Percentiles rank a stretch among this genome's conserved stretches.
phyloP scores from a whole-genome alignment of 2,888 invertebrate genomes.

The Serrognathus titanus region DNA sequence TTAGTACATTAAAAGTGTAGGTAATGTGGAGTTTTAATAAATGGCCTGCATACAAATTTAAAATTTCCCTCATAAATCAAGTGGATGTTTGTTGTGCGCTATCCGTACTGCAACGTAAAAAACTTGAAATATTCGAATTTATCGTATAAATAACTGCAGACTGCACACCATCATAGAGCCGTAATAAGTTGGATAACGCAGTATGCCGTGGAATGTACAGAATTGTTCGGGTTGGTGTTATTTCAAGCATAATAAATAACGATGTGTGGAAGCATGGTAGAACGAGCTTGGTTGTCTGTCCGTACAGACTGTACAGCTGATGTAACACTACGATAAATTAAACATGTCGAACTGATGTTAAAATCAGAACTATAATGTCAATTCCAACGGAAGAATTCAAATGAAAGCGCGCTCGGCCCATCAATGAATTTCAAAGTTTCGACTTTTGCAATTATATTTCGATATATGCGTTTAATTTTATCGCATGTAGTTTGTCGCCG shows the following conservation, averaged over 20 bases:
- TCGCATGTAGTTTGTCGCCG: not conserved
- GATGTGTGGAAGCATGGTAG: not conserved
- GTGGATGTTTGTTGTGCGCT: constrained; percentile 1
- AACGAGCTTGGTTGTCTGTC: not conserved
- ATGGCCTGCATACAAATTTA: constrained; percentile 3
- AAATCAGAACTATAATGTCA: not conserved
- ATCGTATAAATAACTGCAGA: constrained; percentile 4
- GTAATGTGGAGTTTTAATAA: not conserved
- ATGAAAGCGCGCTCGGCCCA: not conserved
- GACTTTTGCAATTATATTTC: not conserved
- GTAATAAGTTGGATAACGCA: not conserved
- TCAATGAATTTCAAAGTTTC: not conserved
- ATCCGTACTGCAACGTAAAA: not conserved
- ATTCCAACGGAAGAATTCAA: not conserved
- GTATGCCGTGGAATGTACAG: not conserved
- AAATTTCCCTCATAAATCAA: constrained; percentile 1
- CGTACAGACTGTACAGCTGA: not conserved
- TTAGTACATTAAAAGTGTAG: not conserved
- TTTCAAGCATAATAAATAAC: not conserved
- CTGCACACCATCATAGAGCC: not conserved
- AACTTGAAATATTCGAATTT: constrained; percentile 3
- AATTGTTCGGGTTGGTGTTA: not conserved
- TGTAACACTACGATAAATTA: not conserved
- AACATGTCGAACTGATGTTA: not conserved
- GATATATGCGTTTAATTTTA: constrained; percentile 1